Base-by-base conservation (phyloP, 2,888 invertebrate species). In the Crossocerus cetratus region DNA sequence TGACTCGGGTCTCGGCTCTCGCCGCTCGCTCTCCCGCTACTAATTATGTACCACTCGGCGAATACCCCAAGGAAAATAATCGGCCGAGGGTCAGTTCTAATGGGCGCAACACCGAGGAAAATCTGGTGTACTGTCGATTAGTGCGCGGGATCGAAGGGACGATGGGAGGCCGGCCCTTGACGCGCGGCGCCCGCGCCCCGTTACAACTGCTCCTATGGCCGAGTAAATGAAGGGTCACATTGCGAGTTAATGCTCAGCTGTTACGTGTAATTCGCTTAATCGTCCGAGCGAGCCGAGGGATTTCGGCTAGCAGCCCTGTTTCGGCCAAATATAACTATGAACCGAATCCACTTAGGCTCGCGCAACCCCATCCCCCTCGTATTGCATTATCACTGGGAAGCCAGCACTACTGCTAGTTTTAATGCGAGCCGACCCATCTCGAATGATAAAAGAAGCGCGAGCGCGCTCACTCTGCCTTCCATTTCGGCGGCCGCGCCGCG, bases 181-280 rank as follows among this genome's bases (percentile, higher is more conserved):
- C 78, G 81, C 79, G 80, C 72, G 64, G 43, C 5, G 80, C n/a
- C n/a, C 23, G 32, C 32, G 32, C 4, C 4, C 32, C 32, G 32
- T 32, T 79, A 83, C 85, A 65, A 82, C 84, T 85, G 83, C 86
- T 86, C 86, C 87, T 89, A 89, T 87, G 88, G 85, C 80, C 87
- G 88, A 89, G 88, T 89, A 88, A 89, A 89, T 88, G 89, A 89
- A 88, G 90, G 89, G 88, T 89, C 87, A 83, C 89, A 87, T 88
- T 88, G 86, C 87, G 85, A 88, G 87, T 87, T 88, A 89, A 89
- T 86, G 89, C 84, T 88, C 89, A 88, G 88, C 89, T 89, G 89
- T 89, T 89, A 89, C 88, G 86, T 86, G 89, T 84, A 86, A 89
- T 89, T 89, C 87, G 84, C 82, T 86, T 89, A 88, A 90, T 90